Evolutionary conservation across 2,113 vertebrate species (phyloP), one percentile per base, ranked within the genome.

Genomic region (Anoura caudifer): DNA sequence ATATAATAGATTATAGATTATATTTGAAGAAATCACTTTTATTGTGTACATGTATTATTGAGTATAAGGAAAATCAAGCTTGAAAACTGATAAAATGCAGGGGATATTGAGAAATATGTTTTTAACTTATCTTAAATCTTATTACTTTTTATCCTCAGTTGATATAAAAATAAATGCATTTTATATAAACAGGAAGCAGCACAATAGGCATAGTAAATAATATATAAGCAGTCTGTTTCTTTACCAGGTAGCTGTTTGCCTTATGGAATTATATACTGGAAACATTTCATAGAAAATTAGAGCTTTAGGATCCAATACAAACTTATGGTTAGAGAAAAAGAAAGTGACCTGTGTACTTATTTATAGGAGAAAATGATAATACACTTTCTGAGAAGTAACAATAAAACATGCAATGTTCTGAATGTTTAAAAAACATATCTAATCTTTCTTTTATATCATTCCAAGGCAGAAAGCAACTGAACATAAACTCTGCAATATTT

Each of bases 141-240:
- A 95, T 75, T 97, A 15, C 93, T 98, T 97, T 96, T 93, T 73
- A 96, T 94, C 41, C 93, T 97, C 95, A 97, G 81, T 95, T 98
- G 84, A 95, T 95, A 95, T 77, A 98, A 92, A 97, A 97, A 94
- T 97, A 97, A 98, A 97, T 97, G 61, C 87, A 95, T 94, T 97
- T 96, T 98, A 87, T 89, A 75, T 75, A 19, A 87, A 97, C 90
- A 87, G 5, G 95, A 94, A 97, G 8, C 69, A 97, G 82, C 70
- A 92, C 84, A 97, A 96, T 87, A 97, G 87, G 96, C 97, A 87
- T 81, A 95, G 70, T 94, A 97, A 98, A 96, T 94, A 91, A 96
- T 94, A 95, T 63, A 97, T 96, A 98, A 98, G 97, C 90, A 96
- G 95, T 94, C 73, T 98, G 77, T 91, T 12, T 79, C 88, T 97